These are phyloP conservation scores for Upupa epops DNA, from an alignment of 2,113 vertebrate species.

Conservation along the genomic window DNA sequence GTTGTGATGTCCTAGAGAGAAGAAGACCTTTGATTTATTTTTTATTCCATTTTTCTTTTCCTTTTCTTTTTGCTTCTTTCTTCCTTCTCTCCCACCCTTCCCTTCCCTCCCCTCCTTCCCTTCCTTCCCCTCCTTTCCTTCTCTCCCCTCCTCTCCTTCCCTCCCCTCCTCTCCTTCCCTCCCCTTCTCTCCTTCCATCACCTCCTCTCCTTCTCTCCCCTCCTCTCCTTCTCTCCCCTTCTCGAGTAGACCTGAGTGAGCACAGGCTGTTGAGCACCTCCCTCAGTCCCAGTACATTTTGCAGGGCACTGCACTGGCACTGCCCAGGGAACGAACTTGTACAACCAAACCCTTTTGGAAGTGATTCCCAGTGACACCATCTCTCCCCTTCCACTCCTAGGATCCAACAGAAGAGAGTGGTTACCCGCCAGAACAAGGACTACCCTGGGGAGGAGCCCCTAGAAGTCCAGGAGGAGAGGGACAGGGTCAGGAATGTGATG, in stretches of 20 bases:
- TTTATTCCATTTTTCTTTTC: too few relatives aligned
- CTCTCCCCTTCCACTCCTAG: not conserved
- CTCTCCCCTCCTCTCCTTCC: too few relatives aligned
- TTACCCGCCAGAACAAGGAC: slow-evolving; percentile 71
- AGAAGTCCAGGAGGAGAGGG: slow-evolving; percentile 83
- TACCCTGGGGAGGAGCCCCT: slow-evolving; percentile 77
- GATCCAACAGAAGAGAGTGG: slow-evolving; percentile 37
- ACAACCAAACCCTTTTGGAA: not conserved
- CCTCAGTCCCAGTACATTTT: not conserved
- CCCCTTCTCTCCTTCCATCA: too few relatives aligned
- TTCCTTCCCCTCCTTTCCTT: too few relatives aligned
- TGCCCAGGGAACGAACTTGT: not conserved
- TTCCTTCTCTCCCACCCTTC: too few relatives aligned
- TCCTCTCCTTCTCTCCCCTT: too few relatives aligned
- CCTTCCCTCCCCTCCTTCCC: too few relatives aligned
- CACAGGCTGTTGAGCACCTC: not conserved
- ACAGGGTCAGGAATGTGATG: slow-evolving; percentile 65
- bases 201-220: too few relatives aligned
- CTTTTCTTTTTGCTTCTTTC: not conserved
- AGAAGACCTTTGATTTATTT: not conserved
- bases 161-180: too few relatives aligned
- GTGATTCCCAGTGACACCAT: not conserved
- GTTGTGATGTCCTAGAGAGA: not conserved
- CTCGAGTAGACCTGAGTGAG: not conserved
- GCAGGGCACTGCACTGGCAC: fast-evolving